Conservation (phyloP, 2,888 invertebrate species). For the Cheilosia grossa region DNA sequence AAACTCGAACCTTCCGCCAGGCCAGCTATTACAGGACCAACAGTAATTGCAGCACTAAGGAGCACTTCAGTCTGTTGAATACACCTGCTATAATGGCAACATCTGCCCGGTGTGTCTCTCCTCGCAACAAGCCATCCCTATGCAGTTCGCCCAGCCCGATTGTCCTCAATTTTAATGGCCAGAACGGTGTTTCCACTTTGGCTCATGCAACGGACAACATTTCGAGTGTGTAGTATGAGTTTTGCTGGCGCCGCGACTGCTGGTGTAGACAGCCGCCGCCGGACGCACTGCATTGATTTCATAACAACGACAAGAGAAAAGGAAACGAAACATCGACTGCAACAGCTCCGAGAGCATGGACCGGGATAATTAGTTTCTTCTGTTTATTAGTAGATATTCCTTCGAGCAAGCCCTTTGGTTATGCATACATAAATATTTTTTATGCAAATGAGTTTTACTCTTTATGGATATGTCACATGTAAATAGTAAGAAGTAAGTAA, state of each 20-base stretch:
- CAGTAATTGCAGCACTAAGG: constrained; percentile 77
- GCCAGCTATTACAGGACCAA: constrained; percentile 80
- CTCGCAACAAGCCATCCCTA: constrained; percentile 35
- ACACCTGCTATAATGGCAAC: constrained; percentile 49
- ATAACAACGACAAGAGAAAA: constrained; percentile 31
- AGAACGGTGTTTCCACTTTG: constrained; percentile 54
- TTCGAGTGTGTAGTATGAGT: constrained; percentile 75
- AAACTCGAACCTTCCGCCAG: constrained; percentile 80
- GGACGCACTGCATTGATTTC: constrained; percentile 51
- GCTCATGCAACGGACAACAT: constrained; percentile 60
- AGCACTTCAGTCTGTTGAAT: constrained; percentile 79
- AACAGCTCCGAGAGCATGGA: no score
- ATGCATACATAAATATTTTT: not conserved
- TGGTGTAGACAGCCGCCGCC: constrained; percentile 66
- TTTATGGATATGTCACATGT: constrained; percentile 25
- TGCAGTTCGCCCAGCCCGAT: constrained; percentile 45
- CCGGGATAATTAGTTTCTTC: no score
- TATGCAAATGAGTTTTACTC: not conserved
- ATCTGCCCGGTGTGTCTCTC: constrained; percentile 42
- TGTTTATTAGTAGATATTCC: constrained; percentile 25
- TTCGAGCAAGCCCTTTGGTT: not conserved
- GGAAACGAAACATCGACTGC: constrained; percentile 24
- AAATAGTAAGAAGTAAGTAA: constrained; percentile 26
- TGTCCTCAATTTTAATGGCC: constrained; percentile 45
- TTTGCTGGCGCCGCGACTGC: constrained; percentile 69